Percentiles rank a stretch among this genome's conserved stretches.
phyloP scores from a whole-genome alignment of 2,797 vertebrate species.

The Eulemur rubriventer region DNA sequence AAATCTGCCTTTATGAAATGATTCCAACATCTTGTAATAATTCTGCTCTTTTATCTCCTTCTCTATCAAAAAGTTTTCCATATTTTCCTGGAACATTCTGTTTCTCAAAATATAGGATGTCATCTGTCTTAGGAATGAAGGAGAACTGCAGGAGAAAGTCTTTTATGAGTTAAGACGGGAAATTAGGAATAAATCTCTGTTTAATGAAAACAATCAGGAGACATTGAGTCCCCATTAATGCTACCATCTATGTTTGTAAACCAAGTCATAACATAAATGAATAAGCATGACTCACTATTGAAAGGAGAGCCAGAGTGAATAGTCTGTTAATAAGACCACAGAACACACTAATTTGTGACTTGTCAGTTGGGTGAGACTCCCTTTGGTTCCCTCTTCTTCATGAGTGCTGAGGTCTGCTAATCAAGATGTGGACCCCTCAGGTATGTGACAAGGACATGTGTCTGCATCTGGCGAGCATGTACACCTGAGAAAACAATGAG shows the following conservation, averaged over 20 bases:
- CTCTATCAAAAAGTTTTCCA: not conserved
- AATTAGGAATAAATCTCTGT: not conserved
- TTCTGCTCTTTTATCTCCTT: not conserved
- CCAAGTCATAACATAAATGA: not conserved
- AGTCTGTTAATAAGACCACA: too few species aligned
- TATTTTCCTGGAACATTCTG: not conserved
- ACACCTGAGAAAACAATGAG: too few species aligned
- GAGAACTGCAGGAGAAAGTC: not conserved
- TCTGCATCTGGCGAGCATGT: not conserved
- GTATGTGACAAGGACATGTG: not conserved
- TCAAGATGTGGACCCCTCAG: not conserved
- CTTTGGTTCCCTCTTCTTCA: not conserved
- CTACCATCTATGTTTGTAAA: not conserved
- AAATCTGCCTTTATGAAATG: not conserved
- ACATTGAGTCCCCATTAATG: not conserved
- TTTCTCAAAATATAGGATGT: not conserved
- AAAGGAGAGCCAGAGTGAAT: not conserved
- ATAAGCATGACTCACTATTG: not conserved
- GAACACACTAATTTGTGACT: not conserved
- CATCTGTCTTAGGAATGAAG: not conserved
- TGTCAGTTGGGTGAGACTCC: not conserved
- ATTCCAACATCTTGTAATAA: not conserved
- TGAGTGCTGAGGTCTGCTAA: not conserved
- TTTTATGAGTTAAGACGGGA: not conserved
- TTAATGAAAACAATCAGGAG: not conserved